Evolutionary conservation across 2,113 vertebrate species (phyloP), one percentile per base, ranked within the genome.

Genomic region (Lepidothrix coronata): DNA sequence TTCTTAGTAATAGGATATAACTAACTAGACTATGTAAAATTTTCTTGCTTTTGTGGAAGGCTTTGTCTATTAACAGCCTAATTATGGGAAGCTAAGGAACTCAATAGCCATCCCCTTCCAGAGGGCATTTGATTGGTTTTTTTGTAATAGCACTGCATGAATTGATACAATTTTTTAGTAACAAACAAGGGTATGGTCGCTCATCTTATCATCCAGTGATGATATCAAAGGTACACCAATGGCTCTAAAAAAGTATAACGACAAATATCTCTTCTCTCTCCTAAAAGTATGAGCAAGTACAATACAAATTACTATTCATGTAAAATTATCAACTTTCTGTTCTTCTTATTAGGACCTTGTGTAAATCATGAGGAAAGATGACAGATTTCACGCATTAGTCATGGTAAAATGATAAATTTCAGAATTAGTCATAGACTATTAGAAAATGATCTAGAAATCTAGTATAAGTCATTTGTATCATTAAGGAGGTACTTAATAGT

Each of bases 321-420:
- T 83, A 59, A 37, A 74, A 63, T 91, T 88, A 85, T 31, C 11
- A 70, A 31, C 27, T 77, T 79, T 48, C 39, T 74, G 46, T 80
- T 65, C 31, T 88, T 79, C 55, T 74, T 88, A 88, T 73, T 93
- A 83, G 35, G 19, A 62, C 27, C 21, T 51, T 67, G 30, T 52
- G 35, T 94, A 94, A 96, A 90, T 88, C 82, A 62, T 44, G 35
- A 91, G 27, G 54, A 94, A 91, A 88, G 46, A 86, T 86, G 85
- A 91, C 55, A 95, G 78, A 96, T 95, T 97, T 94, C 91, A 96
- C 72, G 74, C 75, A 80, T 95, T 88, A 93, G 93, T 93, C 89
- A 90, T 71, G 78, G 82, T 74, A 90, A 95, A 96, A 94, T 80
- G 67, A 28, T 71, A 90, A 51, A 95, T 96, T 90, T 93, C 91